phyloP scores from a whole-genome alignment of 92 coral and sea anemone genomes.

The Diadumene lineata region DNA sequence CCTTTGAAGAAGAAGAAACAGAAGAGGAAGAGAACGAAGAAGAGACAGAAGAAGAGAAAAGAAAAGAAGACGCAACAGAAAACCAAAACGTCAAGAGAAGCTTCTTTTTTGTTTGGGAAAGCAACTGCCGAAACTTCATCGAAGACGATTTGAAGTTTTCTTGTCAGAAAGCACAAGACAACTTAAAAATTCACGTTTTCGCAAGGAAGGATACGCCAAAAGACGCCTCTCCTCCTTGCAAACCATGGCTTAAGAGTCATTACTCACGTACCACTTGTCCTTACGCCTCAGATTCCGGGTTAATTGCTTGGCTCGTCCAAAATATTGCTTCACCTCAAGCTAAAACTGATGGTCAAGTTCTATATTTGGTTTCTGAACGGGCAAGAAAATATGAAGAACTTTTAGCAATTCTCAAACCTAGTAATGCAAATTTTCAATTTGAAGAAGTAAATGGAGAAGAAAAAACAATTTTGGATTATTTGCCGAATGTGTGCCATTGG shows the following conservation, averaged over 20 bases:
- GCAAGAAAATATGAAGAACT: constrained; percentile 86
- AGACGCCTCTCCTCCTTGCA: constrained; percentile 71
- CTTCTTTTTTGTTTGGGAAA: constrained; percentile 86
- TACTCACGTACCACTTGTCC: constrained; percentile 85
- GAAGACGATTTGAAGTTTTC: constrained; percentile 69
- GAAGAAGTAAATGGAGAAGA: constrained; percentile 72
- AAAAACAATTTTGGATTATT: constrained; percentile 54
- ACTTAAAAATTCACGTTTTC: constrained; percentile 73
- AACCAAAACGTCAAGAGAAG: not conserved
- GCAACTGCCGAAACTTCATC: constrained; percentile 92
- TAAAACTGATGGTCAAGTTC: constrained; percentile 9
- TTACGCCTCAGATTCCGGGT: constrained; percentile 81
- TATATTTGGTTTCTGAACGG: constrained; percentile 71
- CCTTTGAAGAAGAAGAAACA: not conserved
- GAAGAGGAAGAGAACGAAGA: not conserved
- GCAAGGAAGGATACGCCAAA: constrained; percentile 88
- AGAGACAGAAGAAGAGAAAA: not conserved
- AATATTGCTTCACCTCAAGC: constrained; percentile 38
- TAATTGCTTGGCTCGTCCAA: constrained; percentile 55
- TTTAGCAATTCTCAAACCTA: constrained; percentile 58
- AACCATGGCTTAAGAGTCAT: constrained; percentile 70
- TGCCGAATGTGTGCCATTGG: constrained; percentile 61
- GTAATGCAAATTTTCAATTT: constrained; percentile 38
- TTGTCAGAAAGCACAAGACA: constrained; percentile 54
- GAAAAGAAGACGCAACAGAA: not conserved